A percentile compares a stretch with the other conserved stretches of the same genome.
Evolutionary conservation across 1,140 invertebrate species (phyloP).

Genomic region (Drosophila nigromelanica): DNA sequence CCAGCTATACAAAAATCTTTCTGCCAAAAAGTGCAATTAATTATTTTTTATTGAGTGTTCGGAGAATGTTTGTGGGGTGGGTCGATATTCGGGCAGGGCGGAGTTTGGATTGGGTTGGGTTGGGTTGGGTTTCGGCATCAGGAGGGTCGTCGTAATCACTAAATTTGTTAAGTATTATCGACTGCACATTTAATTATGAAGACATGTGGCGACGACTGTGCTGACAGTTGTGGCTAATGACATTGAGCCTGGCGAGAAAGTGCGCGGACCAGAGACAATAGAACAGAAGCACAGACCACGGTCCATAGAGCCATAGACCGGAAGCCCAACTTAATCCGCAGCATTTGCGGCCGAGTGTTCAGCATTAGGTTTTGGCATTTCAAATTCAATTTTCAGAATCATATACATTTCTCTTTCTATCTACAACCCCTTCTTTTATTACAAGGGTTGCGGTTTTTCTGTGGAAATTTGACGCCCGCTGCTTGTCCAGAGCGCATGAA

Average conservation of each 20-base stretch:
- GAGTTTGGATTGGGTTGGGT: background rate
- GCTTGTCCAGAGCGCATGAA: conserved; percentile 4
- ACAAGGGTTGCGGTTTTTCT: conserved; percentile 46
- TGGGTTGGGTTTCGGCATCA: background rate
- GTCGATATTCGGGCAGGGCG: background rate
- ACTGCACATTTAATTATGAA: conserved; percentile 76
- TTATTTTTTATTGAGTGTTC: conserved; percentile 77
- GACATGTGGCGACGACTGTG: conserved; percentile 68
- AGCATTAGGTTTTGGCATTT: conserved; percentile 47
- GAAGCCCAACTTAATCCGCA: conserved; percentile 66
- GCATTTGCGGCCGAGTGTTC: conserved; percentile 63
- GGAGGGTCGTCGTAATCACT: conserved; percentile 52
- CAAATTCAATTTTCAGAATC: conserved; percentile 32
- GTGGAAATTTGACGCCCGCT: conserved; percentile 32
- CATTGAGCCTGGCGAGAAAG: conserved; percentile 44
- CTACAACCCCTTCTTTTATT: conserved; percentile 14
- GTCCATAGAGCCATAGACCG: conserved; percentile 19
- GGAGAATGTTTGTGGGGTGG: conserved; percentile 18
- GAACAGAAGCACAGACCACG: background rate
- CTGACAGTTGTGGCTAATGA: conserved; percentile 78
- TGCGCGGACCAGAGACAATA: too few species aligned
- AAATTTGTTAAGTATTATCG: conserved; percentile 77
- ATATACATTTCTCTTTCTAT: conserved; percentile 5
- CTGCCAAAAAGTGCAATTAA: conserved; percentile 77
- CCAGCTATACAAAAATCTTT: conserved; percentile 32